These are phyloP conservation scores for Isoperla grammatica DNA, from an alignment of 2,888 invertebrate species.

Conservation along the genomic window DNA sequence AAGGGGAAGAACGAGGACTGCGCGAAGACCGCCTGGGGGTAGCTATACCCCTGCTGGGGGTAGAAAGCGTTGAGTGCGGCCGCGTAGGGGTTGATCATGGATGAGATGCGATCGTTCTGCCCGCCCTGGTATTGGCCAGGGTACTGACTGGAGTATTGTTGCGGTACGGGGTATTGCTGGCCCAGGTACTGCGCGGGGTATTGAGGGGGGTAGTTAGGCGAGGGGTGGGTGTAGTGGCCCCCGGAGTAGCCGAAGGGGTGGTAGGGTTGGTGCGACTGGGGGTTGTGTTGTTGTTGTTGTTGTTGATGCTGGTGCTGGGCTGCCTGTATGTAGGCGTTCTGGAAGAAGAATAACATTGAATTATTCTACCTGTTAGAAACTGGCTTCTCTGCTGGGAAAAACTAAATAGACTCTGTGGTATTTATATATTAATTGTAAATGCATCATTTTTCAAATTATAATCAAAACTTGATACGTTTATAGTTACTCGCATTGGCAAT, in stretches of 20 bases:
- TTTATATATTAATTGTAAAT: too few species aligned
- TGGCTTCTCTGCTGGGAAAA: too few species aligned
- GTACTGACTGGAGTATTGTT: neutral
- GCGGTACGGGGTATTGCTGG: neutral
- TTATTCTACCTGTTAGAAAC: too few species aligned
- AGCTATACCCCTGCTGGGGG: too few species aligned
- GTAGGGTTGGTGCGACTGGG: neutral
- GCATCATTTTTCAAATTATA: too few species aligned
- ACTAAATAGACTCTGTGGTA: too few species aligned
- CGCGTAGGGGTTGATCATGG: too few species aligned
- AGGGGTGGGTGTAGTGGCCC: slow-evolving; percentile 1
- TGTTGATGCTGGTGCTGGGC: slow-evolving; percentile 2
- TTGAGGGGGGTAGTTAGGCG: neutral
- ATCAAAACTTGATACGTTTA: too few species aligned
- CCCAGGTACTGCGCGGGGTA: neutral
- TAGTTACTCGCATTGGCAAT: too few species aligned
- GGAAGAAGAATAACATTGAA: too few species aligned
- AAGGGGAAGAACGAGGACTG: neutral
- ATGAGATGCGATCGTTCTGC: too few species aligned
- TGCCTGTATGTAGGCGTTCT: neutral
- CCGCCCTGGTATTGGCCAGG: neutral
- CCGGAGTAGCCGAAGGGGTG: slow-evolving; percentile 8
- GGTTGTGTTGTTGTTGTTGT: neutral
- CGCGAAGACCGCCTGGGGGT: neutral
- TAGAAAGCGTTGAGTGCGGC: too few species aligned